Evolutionary conservation across 2,113 vertebrate species (phyloP).

Genomic region (Tauraco erythrolophus): DNA sequence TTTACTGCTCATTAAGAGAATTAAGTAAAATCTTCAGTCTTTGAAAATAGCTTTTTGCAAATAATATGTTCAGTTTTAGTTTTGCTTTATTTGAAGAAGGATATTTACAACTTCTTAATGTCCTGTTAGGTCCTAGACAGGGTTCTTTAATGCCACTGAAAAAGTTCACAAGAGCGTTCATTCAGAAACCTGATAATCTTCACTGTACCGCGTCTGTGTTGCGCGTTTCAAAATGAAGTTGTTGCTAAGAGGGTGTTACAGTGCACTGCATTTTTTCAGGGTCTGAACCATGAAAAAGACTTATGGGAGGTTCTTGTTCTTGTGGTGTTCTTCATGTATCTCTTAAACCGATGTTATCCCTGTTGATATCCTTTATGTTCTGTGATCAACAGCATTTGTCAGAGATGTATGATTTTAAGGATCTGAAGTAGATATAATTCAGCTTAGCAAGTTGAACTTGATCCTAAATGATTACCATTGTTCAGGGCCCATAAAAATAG

Average conservation of each 20-base stretch:
- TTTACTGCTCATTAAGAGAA: background rate
- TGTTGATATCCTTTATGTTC: background rate
- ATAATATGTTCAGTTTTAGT: background rate
- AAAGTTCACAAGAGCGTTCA: background rate
- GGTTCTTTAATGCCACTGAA: background rate
- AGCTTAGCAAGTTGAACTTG: conserved; percentile 46
- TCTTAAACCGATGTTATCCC: background rate
- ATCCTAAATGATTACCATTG: conserved; percentile 55
- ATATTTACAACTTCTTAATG: background rate
- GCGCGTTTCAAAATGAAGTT: background rate
- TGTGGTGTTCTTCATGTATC: background rate
- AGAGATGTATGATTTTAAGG: background rate
- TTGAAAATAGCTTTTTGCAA: background rate
- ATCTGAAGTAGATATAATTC: conserved; percentile 9
- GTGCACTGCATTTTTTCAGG: background rate
- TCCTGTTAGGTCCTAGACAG: background rate
- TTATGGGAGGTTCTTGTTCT: background rate
- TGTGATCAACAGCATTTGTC: background rate
- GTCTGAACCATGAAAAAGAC: background rate
- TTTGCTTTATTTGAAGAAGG: background rate
- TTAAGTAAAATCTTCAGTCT: background rate
- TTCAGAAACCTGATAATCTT: background rate
- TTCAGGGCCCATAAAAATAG: conserved; percentile 57
- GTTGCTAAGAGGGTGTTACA: background rate
- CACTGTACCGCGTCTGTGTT: background rate